These are phyloP conservation scores for Pseudocheirus occidentalis DNA, from an alignment of 2,797 vertebrate genomes.

Conservation along the genomic window DNA sequence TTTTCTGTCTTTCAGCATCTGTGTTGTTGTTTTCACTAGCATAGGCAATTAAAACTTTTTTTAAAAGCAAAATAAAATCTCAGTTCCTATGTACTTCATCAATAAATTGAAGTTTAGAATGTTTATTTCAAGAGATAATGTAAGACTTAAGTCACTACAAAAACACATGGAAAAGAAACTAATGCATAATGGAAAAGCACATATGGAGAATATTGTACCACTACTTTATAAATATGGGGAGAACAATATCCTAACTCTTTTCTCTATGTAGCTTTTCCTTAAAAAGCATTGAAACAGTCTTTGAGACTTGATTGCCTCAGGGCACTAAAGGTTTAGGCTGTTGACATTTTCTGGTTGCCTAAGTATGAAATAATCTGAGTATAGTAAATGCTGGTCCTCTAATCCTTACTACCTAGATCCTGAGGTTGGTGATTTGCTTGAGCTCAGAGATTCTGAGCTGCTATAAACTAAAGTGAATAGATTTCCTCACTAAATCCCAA, in stretches of 20 bases:
- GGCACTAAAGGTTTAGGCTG: neutral
- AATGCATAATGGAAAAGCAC: neutral
- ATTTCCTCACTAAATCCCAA: neutral
- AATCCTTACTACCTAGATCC: neutral
- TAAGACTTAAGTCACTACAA: constrained; percentile 8
- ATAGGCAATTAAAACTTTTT: neutral
- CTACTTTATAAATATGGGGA: neutral
- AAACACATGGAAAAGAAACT: neutral
- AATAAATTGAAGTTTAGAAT: neutral
- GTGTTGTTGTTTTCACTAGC: neutral
- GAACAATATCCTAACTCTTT: neutral
- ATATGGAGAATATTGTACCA: neutral
- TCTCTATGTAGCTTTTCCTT: neutral
- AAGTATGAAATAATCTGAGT: neutral
- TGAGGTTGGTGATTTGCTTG: neutral
- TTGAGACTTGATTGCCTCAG: neutral
- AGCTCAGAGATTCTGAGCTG: neutral
- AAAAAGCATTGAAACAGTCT: neutral
- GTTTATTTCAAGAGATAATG: neutral
- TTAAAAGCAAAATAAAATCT: neutral
- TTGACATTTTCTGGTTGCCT: neutral
- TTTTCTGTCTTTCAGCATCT: neutral
- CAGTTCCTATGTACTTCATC: neutral
- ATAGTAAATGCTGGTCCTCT: neutral
- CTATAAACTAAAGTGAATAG: neutral